Percentiles rank a stretch among this genome's conserved stretches.
phyloP scores from a whole-genome alignment of 2,797 vertebrate genomes.

The Clarias pachynema region DNA sequence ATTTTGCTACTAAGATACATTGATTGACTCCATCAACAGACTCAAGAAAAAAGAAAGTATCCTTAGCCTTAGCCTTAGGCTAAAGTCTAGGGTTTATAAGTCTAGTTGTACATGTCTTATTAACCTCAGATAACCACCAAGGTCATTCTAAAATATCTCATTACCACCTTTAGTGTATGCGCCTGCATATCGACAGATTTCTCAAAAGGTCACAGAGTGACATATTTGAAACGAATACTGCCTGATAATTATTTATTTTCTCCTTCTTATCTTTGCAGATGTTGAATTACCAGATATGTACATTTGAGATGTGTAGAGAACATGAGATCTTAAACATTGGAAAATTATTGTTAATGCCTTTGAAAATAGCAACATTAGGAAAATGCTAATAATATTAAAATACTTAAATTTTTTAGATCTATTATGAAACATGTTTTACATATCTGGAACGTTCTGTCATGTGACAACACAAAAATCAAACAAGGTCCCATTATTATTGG shows the following conservation, averaged over 20 bases:
- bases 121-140: background rate
- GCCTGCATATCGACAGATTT: background rate
- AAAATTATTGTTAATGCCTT: background rate
- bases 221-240: background rate
- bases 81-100: background rate
- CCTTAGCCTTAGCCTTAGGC: background rate
- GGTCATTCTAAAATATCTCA: background rate
- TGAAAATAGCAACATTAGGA: background rate
- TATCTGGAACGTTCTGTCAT: background rate
- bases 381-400: background rate
- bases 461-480: background rate
- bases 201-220: background rate
- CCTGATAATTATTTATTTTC: background rate
- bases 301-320: background rate
- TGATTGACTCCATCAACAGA: no score
- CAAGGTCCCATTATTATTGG: background rate
- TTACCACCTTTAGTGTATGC: background rate
- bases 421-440: background rate
- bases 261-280: background rate
- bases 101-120: background rate
- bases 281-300: background rate
- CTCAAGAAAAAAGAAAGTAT: background rate
- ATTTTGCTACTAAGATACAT: background rate
- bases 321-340: background rate
- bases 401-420: background rate